Base-by-base conservation (phyloP, 2,888 invertebrate species). In the Lypha dubia region DNA sequence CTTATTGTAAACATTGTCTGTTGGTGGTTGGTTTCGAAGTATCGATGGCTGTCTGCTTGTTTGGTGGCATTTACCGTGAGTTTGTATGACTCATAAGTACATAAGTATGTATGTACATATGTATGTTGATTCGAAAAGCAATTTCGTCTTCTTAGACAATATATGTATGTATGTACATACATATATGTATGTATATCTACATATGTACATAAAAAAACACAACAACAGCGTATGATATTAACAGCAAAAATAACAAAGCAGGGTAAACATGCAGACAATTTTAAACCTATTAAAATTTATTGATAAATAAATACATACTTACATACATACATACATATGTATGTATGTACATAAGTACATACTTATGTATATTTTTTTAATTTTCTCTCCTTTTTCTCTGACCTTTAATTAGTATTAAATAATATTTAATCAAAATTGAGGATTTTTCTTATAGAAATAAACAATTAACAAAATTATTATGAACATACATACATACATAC, bases 11-110 rank as follows among this genome's bases (percentile, higher is more conserved):
- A 63, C 75, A 60, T 38, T 83, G 68, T 68, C 70, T 79, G 71
- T 60, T 74, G 74, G 74, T 74, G 65, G 83, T 79, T 63, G 73
- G 56, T 79, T 49, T 74, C 62, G n/a, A 35, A 32, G 53, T 71
- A 65, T 71, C 53, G 35, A 63, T 79, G 44, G 49, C 22, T 63
- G 68, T 38, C 63, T 65, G 74, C 17, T 38, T 77, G 41, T 74
- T 60, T 79, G 70, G 58, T 85, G 76, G 74, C 44, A 60, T 63
- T 53, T 35, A 41, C 13, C 38, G n/a, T 38, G 60, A 38, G 44
- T 56, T 60, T 65, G 41, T 68, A 76, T 82, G 83, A 79, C 77
- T 84, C 84, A 84, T 84, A n/a, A n/a, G n/a, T n/a, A n/a, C n/a
- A n/a, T n/a, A n/a, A n/a, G n/a, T n/a, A n/a, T n/a, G n/a, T n/a